Conservation (phyloP, 1,140 invertebrate genomes). For the Eciton burchellii region DNA sequence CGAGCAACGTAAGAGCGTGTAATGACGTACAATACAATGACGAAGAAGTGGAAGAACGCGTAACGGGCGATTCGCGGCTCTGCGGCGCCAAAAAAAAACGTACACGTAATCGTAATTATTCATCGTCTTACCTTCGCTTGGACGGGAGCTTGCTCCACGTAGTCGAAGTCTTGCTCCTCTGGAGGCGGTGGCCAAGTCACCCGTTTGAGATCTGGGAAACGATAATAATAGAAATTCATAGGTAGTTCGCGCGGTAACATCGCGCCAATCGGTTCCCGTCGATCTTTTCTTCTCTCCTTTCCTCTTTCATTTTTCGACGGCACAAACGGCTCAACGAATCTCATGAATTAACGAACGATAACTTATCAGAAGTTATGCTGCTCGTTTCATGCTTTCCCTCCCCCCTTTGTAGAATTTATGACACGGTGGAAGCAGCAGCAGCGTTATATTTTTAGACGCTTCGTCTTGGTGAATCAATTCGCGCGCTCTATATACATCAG, state of each 20-base stretch:
- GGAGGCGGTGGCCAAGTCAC: slow-evolving; percentile 93
- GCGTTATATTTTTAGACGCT: no score
- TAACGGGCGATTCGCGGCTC: not conserved
- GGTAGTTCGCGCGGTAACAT: not conserved
- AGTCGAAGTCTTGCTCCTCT: slow-evolving; percentile 86
- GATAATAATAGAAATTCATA: slow-evolving; percentile 45
- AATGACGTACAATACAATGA: not conserved
- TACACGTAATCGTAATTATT: slow-evolving; percentile 1
- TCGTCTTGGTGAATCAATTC: no score
- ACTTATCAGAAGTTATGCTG: no score
- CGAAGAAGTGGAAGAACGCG: not conserved
- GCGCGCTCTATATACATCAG: no score
- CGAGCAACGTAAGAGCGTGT: not conserved
- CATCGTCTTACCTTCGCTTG: slow-evolving; percentile 85
- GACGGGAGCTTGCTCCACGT: slow-evolving; percentile 85
- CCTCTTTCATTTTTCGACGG: no score
- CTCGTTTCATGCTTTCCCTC: no score
- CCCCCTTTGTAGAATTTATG: no score
- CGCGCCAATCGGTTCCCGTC: no score
- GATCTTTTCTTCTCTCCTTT: no score
- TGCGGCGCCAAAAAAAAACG: not conserved
- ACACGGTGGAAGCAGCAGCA: no score
- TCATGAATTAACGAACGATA: no score
- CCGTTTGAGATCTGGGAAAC: slow-evolving; percentile 90
- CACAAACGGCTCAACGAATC: no score